phyloP scores from a whole-genome alignment of 2,888 invertebrate genomes.

The Campaea margaritaria region DNA sequence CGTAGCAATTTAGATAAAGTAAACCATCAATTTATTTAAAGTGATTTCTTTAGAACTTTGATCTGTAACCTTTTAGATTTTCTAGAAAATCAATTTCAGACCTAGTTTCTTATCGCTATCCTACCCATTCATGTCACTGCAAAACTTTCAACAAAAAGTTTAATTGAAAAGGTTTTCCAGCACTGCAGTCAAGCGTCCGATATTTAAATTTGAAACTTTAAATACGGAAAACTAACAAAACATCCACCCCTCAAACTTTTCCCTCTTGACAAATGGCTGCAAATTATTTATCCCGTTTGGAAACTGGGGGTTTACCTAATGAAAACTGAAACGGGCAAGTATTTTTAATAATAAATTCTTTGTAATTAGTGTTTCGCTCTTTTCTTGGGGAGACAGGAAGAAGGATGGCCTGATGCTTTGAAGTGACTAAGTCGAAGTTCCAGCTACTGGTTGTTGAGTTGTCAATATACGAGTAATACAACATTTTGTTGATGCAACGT shows the following conservation, averaged over 20 bases:
- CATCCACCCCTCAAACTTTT: conserved; percentile 26
- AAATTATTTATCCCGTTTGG: conserved; percentile 39
- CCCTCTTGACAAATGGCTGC: conserved; percentile 39
- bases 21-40: too few species aligned
- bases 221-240: conserved; percentile 26
- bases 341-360: conserved; percentile 41
- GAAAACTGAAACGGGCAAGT: conserved; percentile 35
- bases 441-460: background rate
- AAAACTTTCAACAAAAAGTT: conserved; percentile 1
- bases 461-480: background rate
- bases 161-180: conserved; percentile 7
- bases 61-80: background rate
- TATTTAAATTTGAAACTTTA: conserved; percentile 25
- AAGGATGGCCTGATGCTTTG: conserved; percentile 15
- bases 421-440: conserved; percentile 14
- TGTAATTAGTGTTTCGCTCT: conserved; percentile 35
- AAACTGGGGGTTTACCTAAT: conserved; percentile 29
- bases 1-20: too few species aligned
- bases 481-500: too few species aligned
- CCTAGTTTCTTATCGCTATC: background rate
- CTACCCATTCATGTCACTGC: background rate
- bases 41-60: too few species aligned
- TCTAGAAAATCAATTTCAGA: conserved; percentile 2
- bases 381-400: conserved; percentile 19
- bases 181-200: conserved; percentile 6